Base-by-base conservation (phyloP, 2,113 vertebrate species). In the Pavo muticus region DNA sequence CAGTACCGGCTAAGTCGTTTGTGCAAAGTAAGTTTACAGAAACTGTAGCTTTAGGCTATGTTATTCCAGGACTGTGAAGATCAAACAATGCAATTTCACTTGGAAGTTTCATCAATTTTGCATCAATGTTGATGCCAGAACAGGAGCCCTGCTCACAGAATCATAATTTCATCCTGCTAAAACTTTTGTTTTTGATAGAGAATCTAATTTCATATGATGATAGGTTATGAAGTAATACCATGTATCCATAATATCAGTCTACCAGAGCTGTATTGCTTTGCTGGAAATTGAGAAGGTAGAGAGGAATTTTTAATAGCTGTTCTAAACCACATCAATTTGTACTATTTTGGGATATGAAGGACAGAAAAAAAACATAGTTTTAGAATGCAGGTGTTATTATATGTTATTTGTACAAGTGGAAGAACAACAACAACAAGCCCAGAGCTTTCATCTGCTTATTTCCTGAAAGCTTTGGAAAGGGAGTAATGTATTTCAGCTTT, bases 61-160 rank as follows among this genome's bases (percentile, higher is more conserved):
- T 98, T 98, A 98, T 98, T 98, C 97, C 96, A 96, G 97, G 97
- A 97, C 97, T 98, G 97, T 98, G 97, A 98, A 98, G 98, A 98
- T 99, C 98, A 98, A 98, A 98, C 98, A 98, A 98, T 97, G 97
- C 97, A 98, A 98, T 98, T 98, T 98, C 97, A 95, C 97, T 98
- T 97, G 97, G 97, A 98, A 98, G 97, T 98, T 98, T 98, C 98
- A 98, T 98, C 97, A 98, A 98, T 99, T 98, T 98, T 98, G 97
- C 97, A 98, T 98, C 98, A 97, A 94, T 98, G 98, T 98, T 97
- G 96, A 96, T 98, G 97, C 96, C 97, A 86, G 91, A 97, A 97
- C 97, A 96, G 95, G 94, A 97, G 95, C 91, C 94, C 95, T 96
- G 97, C 84, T 95, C 96, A 95, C 93, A 95, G 97, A 98, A 98